Percentiles rank a stretch among this genome's conserved stretches.
These are phyloP conservation scores for Cantharis rufa DNA, from an alignment of 2,888 invertebrate genomes.

Conservation along the genomic window DNA sequence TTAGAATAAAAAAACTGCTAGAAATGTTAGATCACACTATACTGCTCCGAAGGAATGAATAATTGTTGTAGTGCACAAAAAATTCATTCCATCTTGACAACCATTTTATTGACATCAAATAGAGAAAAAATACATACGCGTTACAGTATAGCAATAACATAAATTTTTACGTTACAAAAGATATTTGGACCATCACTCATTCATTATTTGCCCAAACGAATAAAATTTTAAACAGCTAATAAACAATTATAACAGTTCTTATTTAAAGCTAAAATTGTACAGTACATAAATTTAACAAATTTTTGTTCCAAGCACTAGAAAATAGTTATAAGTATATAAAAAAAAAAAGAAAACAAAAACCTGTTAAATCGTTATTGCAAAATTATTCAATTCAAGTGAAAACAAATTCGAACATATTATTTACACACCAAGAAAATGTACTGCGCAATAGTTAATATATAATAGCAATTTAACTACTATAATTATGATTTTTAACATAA, in stretches of 20 bases:
- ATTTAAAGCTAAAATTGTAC: slow-evolving; percentile 14
- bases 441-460: slow-evolving; percentile 11
- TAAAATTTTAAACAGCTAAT: slow-evolving; percentile 30
- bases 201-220: slow-evolving; percentile 2
- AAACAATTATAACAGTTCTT: slow-evolving; percentile 28
- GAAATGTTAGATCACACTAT: slow-evolving; percentile 7
- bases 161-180: slow-evolving; percentile 2
- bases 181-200: not conserved
- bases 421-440: slow-evolving; percentile 5
- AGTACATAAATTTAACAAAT: slow-evolving; percentile 5
- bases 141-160: not conserved
- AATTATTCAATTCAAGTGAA: not conserved
- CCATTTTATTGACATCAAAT: not conserved
- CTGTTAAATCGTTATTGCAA: not conserved
- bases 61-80: not conserved
- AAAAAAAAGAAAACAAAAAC: not conserved
- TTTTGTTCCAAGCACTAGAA: not conserved
- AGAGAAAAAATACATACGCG: not conserved
- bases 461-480: slow-evolving; percentile 12
- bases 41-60: not conserved
- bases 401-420: not conserved
- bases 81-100: not conserved
- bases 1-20: slow-evolving; percentile 15
- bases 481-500: slow-evolving; percentile 7
- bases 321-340: not conserved